Evolutionary conservation across 2,797 vertebrate species (phyloP), one percentile per base, ranked within the genome.

Genomic region (Rhadinocentrus ornatus): DNA sequence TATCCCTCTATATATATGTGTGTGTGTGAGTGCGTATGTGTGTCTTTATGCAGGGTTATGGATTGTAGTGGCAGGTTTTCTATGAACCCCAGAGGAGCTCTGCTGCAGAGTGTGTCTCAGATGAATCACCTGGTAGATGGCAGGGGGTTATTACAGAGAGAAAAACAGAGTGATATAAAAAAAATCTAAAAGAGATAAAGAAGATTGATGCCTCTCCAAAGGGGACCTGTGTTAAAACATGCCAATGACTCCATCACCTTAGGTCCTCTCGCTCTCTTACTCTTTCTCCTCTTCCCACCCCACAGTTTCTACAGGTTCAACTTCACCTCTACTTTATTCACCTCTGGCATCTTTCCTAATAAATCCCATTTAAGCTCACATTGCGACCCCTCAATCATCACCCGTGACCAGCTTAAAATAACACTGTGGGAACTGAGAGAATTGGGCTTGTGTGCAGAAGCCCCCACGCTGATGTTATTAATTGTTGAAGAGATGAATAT

Each of bases 401-500:
- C 78, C 82, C 29, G 79, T 70, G 85, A 91, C 89, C 79, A 75
- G 75, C 90, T 92, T 94, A 94, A 92, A 94, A 94, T 94, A 94
- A 94, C 93, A 93, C 86, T 81, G 85, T 80, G 81, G 77, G 84
- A 77, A 76, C 77, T 50, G 71, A 85, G 82, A 86, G 82, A 84
- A 82, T 69, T 53, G 79, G 73, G 80, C 77, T 59, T 44, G 82
- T 56, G 76, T 61, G 82, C 66, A 86, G 83, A 65, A 76, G 88
- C 86, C 84, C 86, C 82, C 73, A 84, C 85, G 88, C 86, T 55
- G 77, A 84, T 86, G 86, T 93, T 93, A 92, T 93, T 94, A 93
- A 94, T 94, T 94, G 93, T 93, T 89, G 86, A 87, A 88, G 86
- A 92, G 91, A 94, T 93, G 92, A 95, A 93, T 93, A 92, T 94